Evolutionary conservation across 2,113 vertebrate species (phyloP).

Genomic region (Ivindomyrus marchei): DNA sequence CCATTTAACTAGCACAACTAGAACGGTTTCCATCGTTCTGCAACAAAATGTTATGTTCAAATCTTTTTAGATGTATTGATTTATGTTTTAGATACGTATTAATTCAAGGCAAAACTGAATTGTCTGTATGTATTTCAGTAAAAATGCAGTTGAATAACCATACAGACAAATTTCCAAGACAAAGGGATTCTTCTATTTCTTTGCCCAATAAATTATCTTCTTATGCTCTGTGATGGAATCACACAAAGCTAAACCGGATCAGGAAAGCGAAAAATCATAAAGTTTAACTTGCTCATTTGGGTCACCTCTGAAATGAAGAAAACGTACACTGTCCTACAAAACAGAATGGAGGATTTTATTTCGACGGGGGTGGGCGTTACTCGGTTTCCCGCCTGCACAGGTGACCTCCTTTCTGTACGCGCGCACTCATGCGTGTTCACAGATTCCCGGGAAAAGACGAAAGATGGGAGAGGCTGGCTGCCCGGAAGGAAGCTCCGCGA

Average conservation of each 20-base stretch:
- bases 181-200: not conserved
- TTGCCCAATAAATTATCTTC: not conserved
- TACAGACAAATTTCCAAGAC: not conserved
- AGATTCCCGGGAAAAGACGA: not conserved
- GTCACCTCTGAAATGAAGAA: not conserved
- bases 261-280: not conserved
- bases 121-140: not conserved
- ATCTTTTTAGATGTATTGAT: not conserved
- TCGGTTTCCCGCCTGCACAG: not conserved
- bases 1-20: not conserved
- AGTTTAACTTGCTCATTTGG: not conserved
- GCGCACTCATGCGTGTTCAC: not conserved
- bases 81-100: not conserved
- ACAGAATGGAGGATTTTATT: not conserved
- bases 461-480: not conserved
- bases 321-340: not conserved
- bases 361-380: not conserved
- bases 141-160: not conserved
- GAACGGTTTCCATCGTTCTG: not conserved
- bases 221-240: not conserved
- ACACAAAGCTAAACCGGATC: not conserved
- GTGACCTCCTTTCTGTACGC: constrained; percentile 1
- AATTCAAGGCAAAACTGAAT: not conserved
- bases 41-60: not conserved
- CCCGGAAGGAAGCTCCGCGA: not conserved